A percentile compares a stretch with the other conserved stretches of the same genome.
These are phyloP conservation scores for Eucera pruinosa DNA, from an alignment of 2,888 invertebrate species.

Conservation along the genomic window DNA sequence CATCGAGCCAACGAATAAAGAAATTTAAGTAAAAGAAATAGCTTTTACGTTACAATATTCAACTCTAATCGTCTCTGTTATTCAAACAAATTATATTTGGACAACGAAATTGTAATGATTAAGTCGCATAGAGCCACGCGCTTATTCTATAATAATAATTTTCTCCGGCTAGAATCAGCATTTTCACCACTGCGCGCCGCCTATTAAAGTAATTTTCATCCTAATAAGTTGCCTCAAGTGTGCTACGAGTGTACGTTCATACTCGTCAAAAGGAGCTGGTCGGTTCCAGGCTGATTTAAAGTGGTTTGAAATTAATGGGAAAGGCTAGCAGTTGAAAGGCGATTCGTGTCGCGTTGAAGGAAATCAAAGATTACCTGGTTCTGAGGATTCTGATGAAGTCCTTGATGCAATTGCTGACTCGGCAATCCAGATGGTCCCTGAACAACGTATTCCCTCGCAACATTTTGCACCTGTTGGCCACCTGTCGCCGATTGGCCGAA, in stretches of 20 bases:
- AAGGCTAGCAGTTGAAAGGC: neutral
- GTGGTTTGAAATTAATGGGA: slow-evolving; percentile 7
- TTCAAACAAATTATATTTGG: no score
- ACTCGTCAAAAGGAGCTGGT: neutral
- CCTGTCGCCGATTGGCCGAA: slow-evolving; percentile 75
- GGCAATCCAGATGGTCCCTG: slow-evolving; percentile 72
- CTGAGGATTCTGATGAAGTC: slow-evolving; percentile 73
- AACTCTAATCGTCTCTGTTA: no score
- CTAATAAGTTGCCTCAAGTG: no score
- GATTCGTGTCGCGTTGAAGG: neutral
- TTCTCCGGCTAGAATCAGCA: no score
- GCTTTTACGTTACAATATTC: no score
- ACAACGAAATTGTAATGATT: no score
- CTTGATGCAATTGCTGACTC: slow-evolving; percentile 76
- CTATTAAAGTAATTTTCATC: neutral
- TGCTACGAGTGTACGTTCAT: no score
- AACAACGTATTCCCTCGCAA: slow-evolving; percentile 77
- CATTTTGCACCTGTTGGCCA: slow-evolving; percentile 74
- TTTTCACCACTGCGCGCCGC: no score
- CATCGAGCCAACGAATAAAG: no score
- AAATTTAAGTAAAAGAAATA: no score
- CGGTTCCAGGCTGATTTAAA: neutral
- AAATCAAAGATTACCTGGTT: slow-evolving; percentile 66
- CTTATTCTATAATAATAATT: no score
- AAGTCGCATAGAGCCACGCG: no score